Evolutionary conservation across 2,888 invertebrate species (phyloP), one percentile per base, ranked within the genome.

Genomic region (Aphelenchoides bicaudatus): DNA sequence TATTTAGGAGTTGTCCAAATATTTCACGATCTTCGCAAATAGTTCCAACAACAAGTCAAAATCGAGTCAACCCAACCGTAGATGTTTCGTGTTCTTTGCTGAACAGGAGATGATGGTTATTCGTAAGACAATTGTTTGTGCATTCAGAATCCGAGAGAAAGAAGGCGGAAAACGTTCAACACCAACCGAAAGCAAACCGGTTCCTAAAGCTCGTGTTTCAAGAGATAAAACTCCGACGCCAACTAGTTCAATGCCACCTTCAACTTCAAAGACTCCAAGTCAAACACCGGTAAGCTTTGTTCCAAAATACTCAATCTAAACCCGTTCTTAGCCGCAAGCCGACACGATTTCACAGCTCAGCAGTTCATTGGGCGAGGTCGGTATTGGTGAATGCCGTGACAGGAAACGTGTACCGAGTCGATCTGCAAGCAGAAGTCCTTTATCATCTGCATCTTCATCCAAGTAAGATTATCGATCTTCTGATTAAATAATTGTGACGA

Each of bases 21-120:
- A 58, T 34, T 65, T 62, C 31, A 65, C 64, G 21, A 39, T 62
- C 5, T 61, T 62, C 21, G 60, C 60, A 2, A 60, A 60, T n/a
- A 16, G 50, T 31, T 1, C 29, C 25, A 19, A 39, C 29, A 43
- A 34, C 27, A 27, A 38, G 13, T 43, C 29, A n/a, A 49, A 37
- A n/a, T 51, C 34, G 1, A 25, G 39, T 4, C 4, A 23, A 16
- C 30, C 25, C 29, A 30, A 8, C 19, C 56, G 61, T 19, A 16
- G 39, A 3, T 63, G 63, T 25, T 63, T 55, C 51, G 63, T 63
- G 31, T 63, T 63, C 38, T 37, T 61, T 13, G 63, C 61, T 4
- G 43, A 46, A 13, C 8, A 39, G 10, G 65, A 53, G 21, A 23
- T 61, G 43, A 31, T 29, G 25, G 65, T 66, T 4, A 55, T 63